Conservation (phyloP, 2,113 vertebrate species). For the Camelus bactrianus region DNA sequence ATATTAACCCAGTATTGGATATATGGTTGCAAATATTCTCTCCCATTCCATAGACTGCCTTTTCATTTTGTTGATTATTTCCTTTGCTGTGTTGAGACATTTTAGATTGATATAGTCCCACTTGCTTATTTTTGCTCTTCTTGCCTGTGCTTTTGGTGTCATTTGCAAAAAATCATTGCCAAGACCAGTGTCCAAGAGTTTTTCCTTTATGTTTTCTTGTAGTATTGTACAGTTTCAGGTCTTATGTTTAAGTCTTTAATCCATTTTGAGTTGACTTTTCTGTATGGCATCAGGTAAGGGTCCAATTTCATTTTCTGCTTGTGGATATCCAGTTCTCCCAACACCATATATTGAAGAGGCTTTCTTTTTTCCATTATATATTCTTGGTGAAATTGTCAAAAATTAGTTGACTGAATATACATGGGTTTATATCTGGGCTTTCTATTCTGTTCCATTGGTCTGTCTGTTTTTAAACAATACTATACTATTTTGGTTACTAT, state of each 20-base stretch:
- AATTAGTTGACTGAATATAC: not conserved
- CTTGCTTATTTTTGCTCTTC: not conserved
- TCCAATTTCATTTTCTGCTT: not conserved
- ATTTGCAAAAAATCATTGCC: not conserved
- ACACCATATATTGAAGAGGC: too few species aligned
- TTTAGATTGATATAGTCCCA: not conserved
- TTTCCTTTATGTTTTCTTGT: not conserved
- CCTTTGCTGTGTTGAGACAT: not conserved
- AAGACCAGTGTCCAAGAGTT: not conserved
- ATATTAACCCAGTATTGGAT: not conserved
- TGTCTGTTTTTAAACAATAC: too few species aligned
- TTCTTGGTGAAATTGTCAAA: not conserved
- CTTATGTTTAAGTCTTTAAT: not conserved
- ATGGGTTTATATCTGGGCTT: not conserved
- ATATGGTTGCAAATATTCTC: not conserved
- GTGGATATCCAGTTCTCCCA: too few species aligned
- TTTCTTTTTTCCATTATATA: too few species aligned
- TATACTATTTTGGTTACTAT: too few species aligned
- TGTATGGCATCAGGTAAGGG: not conserved
- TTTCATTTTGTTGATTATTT: not conserved
- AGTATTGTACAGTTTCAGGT: not conserved
- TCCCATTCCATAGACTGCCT: not conserved
- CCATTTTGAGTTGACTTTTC: not conserved
- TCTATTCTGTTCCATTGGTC: too few species aligned
- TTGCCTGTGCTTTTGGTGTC: not conserved